Percentiles rank a stretch among this genome's conserved stretches.
phyloP scores from a whole-genome alignment of 2,888 invertebrate genomes.

The Dicyrtomina minuta region DNA sequence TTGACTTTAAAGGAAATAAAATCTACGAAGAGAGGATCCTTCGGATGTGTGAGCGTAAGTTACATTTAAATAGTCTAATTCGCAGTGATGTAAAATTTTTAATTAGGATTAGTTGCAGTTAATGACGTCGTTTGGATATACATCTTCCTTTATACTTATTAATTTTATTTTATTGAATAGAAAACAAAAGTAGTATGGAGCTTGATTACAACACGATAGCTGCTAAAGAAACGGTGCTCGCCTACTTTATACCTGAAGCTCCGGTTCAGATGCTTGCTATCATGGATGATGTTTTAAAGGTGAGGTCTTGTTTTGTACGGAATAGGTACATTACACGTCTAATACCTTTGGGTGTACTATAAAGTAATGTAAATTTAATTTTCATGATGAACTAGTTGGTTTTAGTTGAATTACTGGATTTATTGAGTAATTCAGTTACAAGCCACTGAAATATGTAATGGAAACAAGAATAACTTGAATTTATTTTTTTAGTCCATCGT shows the following conservation, averaged over 20 bases:
- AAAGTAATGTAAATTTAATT: too few relatives aligned
- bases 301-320: too few relatives aligned
- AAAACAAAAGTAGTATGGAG: conserved; percentile 74
- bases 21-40: conserved; percentile 89
- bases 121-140: too few relatives aligned
- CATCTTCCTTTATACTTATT: too few relatives aligned
- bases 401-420: not conserved
- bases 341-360: too few relatives aligned
- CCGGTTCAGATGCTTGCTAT: conserved; percentile 95
- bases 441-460: too few relatives aligned
- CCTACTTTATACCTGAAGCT: conserved; percentile 96
- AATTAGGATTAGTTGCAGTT: too few relatives aligned
- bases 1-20: conserved; percentile 81
- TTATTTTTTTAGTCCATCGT: conserved; percentile 65
- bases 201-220: conserved; percentile 92
- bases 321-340: too few relatives aligned
- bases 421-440: too few relatives aligned
- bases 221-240: conserved; percentile 85
- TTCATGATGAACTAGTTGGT: not conserved
- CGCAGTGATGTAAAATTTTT: too few relatives aligned
- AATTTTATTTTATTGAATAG: too few relatives aligned
- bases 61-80: not conserved
- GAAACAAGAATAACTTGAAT: too few relatives aligned
- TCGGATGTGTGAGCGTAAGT: conserved; percentile 80
- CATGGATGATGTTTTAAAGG: conserved; percentile 86